Base-by-base conservation (phyloP, 92 coral and sea anemone genomes). In the Zoanthus gigantus region DNA sequence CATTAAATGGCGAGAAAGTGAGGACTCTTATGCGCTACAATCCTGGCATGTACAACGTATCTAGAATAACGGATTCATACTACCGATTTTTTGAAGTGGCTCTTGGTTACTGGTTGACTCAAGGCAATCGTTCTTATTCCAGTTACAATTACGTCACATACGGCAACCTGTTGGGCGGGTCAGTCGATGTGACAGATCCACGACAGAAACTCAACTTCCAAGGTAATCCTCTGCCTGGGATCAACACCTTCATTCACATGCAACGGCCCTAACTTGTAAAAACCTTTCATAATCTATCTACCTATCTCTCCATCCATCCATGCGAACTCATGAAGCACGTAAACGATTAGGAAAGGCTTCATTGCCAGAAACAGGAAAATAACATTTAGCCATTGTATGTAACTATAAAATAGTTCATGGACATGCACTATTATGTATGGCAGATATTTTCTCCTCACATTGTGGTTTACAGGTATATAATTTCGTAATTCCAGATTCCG, bases 11-110 rank as follows among this genome's bases (percentile, higher is more conserved):
- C 31, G 75, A 90, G 58, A 96, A 94, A 82, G 93, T 94, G 44
- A 74, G 57, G 66, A 87, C 87, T 34, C 82, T 96, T 66, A 96
- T 96, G 97, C 83, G 85, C 63, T 72, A 79, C 71, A 92, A 94
- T 89, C 96, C 97, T 0, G 31, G 42, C 16, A 72, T 91, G 13
- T 96, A 89, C 90, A 91, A 96, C 92, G 87, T 89, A 53, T 60
- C 95, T 34, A 47, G 72, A 77, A 61, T 94, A 18, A 84, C 98
- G 12, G 94, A 92, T 47, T 90, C 91, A 11, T 96, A 92, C 81
- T 96, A 96, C 85, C 94, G 98, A 12, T 96, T 91, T 88, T 94
- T 92, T 85, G 98, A 96, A 86, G 92, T 94, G 53, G 98, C 96
- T 50, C 93, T 96, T 58, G 91, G 93, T 77, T 88, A 82, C 71